Conservation (phyloP, 2,888 invertebrate genomes). For the Cordylochernes scorpioides region DNA sequence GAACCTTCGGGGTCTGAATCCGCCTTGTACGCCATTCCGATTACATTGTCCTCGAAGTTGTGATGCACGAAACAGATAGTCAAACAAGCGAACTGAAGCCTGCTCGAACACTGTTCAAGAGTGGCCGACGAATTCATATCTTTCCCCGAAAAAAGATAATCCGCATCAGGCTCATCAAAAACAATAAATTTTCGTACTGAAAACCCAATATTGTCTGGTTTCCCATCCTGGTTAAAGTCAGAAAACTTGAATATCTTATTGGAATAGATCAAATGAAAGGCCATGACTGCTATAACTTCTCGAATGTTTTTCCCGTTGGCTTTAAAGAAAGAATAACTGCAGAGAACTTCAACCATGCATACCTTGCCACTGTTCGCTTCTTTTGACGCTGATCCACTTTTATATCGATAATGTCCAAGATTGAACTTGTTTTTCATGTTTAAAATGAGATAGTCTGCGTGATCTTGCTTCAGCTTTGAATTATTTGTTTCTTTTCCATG, state of each 20-base stretch:
- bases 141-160: no score
- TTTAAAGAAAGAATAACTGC: conserved; percentile 18
- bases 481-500: no score
- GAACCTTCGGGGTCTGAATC: not conserved
- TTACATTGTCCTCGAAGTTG: not conserved
- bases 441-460: no score
- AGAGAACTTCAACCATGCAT: conserved; percentile 17
- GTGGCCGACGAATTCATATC: no score
- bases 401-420: no score
- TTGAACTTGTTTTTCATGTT: no score
- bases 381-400: no score
- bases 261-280: conserved; percentile 16
- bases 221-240: conserved; percentile 19
- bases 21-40: not conserved
- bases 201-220: conserved; percentile 19
- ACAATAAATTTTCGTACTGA: conserved; percentile 3
- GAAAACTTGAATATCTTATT: conserved; percentile 18
- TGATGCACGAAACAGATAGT: not conserved
- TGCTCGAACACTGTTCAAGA: not conserved
- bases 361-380: no score
- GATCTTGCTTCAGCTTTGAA: no score
- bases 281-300: conserved; percentile 13
- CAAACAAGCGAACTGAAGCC: not conserved
- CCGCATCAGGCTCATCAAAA: conserved; percentile 2
- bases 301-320: conserved; percentile 5